Evolutionary conservation across 2,113 vertebrate species (phyloP), one percentile per base, ranked within the genome.

Genomic region (Thunnus maccoyii): DNA sequence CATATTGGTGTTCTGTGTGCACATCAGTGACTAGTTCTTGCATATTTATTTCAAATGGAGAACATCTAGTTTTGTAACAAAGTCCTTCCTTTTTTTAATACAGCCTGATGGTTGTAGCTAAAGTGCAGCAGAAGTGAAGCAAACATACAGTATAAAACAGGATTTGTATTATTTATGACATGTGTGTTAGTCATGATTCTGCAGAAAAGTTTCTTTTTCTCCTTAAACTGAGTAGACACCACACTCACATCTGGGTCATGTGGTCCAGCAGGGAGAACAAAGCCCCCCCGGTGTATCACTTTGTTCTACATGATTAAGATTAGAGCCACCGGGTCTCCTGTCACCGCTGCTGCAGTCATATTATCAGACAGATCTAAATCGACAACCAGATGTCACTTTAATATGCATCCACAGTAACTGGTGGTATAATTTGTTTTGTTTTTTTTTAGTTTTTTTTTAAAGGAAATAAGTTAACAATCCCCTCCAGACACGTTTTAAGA

Each of bases 251-350:
- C 50, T 83, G 66, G 81, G 78, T 86, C 81, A 78, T 72, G 52
- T 65, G 61, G 78, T 82, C 68, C 63, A 60, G 72, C 66, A 52
- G 65, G 66, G 65, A 86, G 56, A 62, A 66, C 78, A 67, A 61
- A 88, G 76, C 83, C 83, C 83, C 83, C 25, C 56, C 17, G 36
- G 78, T 80, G 78, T 20, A 60, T 64, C 41, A 55, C 48, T 77
- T 71, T 63, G 56, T 65, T 84, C 74, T 78, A 48, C 63, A 79
- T 77, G 85, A 82, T 81, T 81, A 81, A 79, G 67, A 83, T 65
- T 18, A 7, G 46, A 91, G 85, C 80, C 70, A 32, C 54, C 15
- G 71, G 73, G 87, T 74, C 63, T 44, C 3, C 61, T 79, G 82
- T 61, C 85, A 68, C 67, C 51, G 76, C 66, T n/a, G 62, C 81